Base-by-base conservation (phyloP, 1,140 invertebrate genomes). In the Zaprionus tsacasi region DNA sequence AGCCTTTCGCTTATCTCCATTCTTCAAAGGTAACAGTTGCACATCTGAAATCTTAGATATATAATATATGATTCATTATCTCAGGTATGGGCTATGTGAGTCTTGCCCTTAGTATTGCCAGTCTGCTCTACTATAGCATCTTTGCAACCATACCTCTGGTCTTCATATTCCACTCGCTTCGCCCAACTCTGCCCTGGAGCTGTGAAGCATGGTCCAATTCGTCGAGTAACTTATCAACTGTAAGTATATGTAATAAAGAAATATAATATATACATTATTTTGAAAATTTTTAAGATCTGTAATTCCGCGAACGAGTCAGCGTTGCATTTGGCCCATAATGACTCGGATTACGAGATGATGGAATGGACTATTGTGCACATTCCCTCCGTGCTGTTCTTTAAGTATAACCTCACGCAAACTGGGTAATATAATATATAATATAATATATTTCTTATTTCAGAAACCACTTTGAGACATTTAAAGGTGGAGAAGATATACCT, bases 41-140 rank as follows among this genome's bases (percentile, higher is more conserved):
- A 10, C 2, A 6, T 7, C 17, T 25, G 2, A 38, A 12, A 25
- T 8, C 35, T n/a, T 21, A 10, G 13, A 13, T n/a, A 17, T 43
- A 12, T 45, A 1, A 48, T 36, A 36, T 11, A 43, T 17, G 21
- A 13, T 35, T 13, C 38, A 36, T 13, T 15, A 3, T 50, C 63
- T 6, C 6, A 92, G 91, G 91, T 17, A 85, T 92, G 76, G 91
- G 91, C 3, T 92, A 88, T 77, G 76, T 92, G 2, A 88, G 86
- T 33, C 21, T 81, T 2, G 64, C 63, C 3, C 40, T 92, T 6
- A 92, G 80, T 33, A 6, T 76, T 13, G 52, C 76, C 0, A 65
- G 65, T 57, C 66, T 91, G 8, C 61, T 82, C 3, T 92, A 82
- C 33, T 92, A 91, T 30, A 52, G 71, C 35, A 58, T 91, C 12